Conservation (phyloP, 2,888 invertebrate species). For the Rotaria socialis region DNA sequence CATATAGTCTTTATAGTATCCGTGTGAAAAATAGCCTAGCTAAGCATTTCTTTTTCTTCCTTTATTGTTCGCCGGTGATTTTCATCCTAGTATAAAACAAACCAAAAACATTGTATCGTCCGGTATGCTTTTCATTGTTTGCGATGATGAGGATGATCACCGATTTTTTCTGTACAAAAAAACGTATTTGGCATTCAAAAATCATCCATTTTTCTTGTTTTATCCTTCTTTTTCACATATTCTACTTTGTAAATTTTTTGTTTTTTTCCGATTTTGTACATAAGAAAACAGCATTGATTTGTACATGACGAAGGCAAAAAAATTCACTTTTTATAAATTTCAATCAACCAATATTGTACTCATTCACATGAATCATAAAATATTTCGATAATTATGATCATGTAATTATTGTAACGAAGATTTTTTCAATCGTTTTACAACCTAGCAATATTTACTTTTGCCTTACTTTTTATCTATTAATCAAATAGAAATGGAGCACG, state of each 20-base stretch:
- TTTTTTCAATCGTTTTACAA: too few relatives aligned
- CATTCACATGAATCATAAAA: too few relatives aligned
- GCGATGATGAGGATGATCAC: background rate
- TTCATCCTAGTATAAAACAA: conserved; percentile 31
- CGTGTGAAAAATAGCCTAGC: background rate
- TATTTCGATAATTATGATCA: too few relatives aligned
- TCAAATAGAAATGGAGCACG: background rate
- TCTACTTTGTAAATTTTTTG: background rate
- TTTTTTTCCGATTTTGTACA: background rate
- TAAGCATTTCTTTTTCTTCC: background rate
- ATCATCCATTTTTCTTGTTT: background rate
- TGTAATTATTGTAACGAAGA: too few relatives aligned
- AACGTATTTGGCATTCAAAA: conserved; percentile 5
- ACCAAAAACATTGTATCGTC: background rate
- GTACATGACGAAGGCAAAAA: background rate
- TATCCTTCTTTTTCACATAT: background rate
- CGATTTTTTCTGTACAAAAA: conserved; percentile 21
- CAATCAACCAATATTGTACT: too few relatives aligned
- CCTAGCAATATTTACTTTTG: too few relatives aligned
- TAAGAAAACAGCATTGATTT: background rate
- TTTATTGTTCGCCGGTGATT: conserved; percentile 35
- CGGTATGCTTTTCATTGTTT: background rate
- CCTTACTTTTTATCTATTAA: background rate
- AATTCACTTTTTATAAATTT: too few relatives aligned
- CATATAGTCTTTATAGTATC: background rate